These are phyloP conservation scores for Acyrthosiphon pisum DNA, from an alignment of 1,140 invertebrate species.

Conservation along the genomic window DNA sequence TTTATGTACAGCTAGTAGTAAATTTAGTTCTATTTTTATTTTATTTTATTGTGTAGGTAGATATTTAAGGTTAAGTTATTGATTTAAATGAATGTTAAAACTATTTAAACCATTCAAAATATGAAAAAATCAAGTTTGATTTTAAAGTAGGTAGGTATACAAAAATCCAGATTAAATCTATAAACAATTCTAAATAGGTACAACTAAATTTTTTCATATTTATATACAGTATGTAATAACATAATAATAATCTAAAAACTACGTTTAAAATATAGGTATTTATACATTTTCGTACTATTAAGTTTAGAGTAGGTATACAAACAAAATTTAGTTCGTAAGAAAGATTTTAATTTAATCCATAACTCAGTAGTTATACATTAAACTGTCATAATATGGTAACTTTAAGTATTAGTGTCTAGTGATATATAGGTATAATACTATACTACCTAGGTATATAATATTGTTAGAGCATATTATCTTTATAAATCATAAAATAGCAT, in stretches of 20 bases:
- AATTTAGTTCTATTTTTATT: neutral
- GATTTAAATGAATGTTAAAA: too few relatives aligned
- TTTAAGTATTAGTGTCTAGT: neutral
- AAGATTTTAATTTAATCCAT: neutral
- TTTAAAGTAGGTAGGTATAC: too few relatives aligned
- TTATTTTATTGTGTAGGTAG: neutral
- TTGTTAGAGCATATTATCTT: neutral
- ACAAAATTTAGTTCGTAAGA: neutral
- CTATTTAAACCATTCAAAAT: too few relatives aligned
- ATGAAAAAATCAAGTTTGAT: too few relatives aligned
- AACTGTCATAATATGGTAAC: neutral
- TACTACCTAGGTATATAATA: neutral
- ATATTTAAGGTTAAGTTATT: neutral
- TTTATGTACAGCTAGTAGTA: neutral
- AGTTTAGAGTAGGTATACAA: neutral
- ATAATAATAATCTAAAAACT: neutral
- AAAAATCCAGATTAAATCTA: neutral
- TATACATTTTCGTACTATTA: neutral
- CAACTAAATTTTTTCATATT: neutral
- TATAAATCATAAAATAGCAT: neutral
- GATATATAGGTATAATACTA: neutral
- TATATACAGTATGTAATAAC: neutral
- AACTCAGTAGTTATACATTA: neutral
- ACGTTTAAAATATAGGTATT: neutral
- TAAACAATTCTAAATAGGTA: neutral